Base-by-base conservation (phyloP, 2,113 vertebrate genomes). In the Craseonycteris thonglongyai region DNA sequence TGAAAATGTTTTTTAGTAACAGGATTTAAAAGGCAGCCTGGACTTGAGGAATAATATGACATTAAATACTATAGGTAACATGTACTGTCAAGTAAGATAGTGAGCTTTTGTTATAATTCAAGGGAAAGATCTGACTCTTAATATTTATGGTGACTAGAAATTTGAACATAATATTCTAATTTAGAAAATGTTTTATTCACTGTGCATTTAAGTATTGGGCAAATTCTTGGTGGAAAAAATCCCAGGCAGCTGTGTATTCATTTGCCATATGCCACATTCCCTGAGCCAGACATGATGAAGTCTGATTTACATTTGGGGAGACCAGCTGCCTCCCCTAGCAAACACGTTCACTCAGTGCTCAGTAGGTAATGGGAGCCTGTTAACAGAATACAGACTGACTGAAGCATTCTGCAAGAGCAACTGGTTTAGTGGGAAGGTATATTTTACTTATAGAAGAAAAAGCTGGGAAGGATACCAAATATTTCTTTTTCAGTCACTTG, bases 301-400 rank as follows among this genome's bases (percentile, higher is more conserved):
- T 78, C 47, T 95, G 86, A 94, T 93, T 96, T 95, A 90, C 89
- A 79, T 95, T 96, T 95, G 51, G 86, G 89, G 78, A 92, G 61
- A 88, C 81, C 86, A 96, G 92, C 81, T 95, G 72, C 71, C 56
- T 96, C n/a, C 49, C 65, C 40, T 65, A 59, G 75, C 30, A 90
- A 69, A 91, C 81, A 71, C 1, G 5, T 63, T 65, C 56, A 59
- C 61, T 56, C 58, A 80, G 81, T 4, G 21, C 59, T 58, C 22
- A 49, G 6, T 63, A 78, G 65, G 69, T 87, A 84, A 54, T 6
- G 7, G 24, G 71, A 89, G 42, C 45, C 68, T 69, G 15, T 42
- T 63, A 49, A 68, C 45, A 24, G 15, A 87, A 40, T 33, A 38
- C 38, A 42, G 47, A 74, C 66, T 76, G 84, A 91, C 26, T 85